Percentiles rank a stretch among this genome's conserved stretches.
Conservation (phyloP, 1,140 invertebrate genomes). For the Apis laboriosa region DNA sequence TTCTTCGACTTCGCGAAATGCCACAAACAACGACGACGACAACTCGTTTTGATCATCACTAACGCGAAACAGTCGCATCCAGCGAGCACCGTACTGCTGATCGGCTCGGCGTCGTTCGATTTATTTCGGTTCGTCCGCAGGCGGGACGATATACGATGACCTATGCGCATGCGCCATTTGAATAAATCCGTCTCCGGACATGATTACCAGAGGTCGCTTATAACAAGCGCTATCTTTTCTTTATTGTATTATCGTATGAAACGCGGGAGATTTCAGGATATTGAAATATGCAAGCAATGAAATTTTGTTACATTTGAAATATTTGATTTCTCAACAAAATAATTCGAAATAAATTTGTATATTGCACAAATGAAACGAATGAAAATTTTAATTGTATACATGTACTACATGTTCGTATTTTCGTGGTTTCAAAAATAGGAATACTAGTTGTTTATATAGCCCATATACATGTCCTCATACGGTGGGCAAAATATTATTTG, state of each 20-base stretch:
- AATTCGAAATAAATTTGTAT: neutral
- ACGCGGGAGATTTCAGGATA: slow-evolving; percentile 17
- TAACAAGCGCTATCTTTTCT: neutral
- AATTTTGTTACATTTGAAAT: neutral
- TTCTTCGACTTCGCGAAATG: slow-evolving; percentile 72
- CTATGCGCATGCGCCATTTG: slow-evolving; percentile 69
- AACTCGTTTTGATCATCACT: slow-evolving; percentile 78
- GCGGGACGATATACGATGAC: slow-evolving; percentile 66
- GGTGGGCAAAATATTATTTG: neutral
- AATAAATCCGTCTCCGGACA: slow-evolving; percentile 70
- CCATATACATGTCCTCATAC: neutral
- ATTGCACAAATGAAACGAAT: slow-evolving; percentile 3
- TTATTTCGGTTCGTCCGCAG: slow-evolving; percentile 76
- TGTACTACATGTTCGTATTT: neutral
- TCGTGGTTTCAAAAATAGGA: neutral
- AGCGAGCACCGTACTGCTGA: slow-evolving; percentile 75
- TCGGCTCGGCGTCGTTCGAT: slow-evolving; percentile 77
- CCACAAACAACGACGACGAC: slow-evolving; percentile 71
- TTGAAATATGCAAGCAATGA: neutral
- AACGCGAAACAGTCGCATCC: slow-evolving; percentile 69
- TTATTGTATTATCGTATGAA: neutral
- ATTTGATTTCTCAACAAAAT: neutral
- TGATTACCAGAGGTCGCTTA: slow-evolving; percentile 57
- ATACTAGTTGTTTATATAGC: neutral
- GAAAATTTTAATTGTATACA: neutral